Percentiles rank a stretch among this genome's conserved stretches.
Evolutionary conservation across 2,797 vertebrate species (phyloP).

Genomic region (Scarus forsteni): DNA sequence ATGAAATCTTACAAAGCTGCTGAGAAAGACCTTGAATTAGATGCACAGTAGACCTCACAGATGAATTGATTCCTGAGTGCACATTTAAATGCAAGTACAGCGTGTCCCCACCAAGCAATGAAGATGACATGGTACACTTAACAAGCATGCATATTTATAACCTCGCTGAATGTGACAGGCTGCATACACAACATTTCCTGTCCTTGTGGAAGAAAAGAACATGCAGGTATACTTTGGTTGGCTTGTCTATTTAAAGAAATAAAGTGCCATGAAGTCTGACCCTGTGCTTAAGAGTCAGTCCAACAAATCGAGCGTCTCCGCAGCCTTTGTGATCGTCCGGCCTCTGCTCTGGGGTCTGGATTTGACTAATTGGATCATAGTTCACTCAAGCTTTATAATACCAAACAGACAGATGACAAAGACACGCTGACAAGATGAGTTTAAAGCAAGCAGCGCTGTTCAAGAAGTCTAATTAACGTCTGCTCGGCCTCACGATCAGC

Average conservation of each 20-base stretch:
- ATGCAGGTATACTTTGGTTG: not conserved
- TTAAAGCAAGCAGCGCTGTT: slow-evolving; percentile 16
- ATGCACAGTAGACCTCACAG: not conserved
- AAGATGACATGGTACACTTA: not conserved
- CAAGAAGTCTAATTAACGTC: slow-evolving; percentile 37
- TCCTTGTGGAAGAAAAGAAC: not conserved
- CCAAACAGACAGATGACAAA: slow-evolving; percentile 47
- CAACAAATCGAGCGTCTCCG: slow-evolving; percentile 15
- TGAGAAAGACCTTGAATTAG: not conserved
- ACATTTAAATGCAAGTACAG: not conserved
- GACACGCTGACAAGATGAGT: slow-evolving; percentile 37
- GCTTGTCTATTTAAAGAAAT: not conserved
- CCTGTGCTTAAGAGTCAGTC: slow-evolving; percentile 8
- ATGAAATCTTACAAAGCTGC: not conserved
- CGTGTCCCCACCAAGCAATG: not conserved
- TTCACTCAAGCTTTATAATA: slow-evolving; percentile 62
- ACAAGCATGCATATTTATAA: slow-evolving; percentile 23
- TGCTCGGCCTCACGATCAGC: not conserved
- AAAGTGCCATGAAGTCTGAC: no score
- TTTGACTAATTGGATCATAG: slow-evolving; percentile 69
- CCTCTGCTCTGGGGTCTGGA: slow-evolving; percentile 45
- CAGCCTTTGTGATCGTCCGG: not conserved
- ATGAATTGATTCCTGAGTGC: not conserved
- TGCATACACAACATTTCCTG: not conserved
- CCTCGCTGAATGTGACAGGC: not conserved